A percentile compares a stretch with the other conserved stretches of the same genome.
These are phyloP conservation scores for Ennomos fuscantarius DNA, from an alignment of 2,888 invertebrate genomes.

Conservation along the genomic window DNA sequence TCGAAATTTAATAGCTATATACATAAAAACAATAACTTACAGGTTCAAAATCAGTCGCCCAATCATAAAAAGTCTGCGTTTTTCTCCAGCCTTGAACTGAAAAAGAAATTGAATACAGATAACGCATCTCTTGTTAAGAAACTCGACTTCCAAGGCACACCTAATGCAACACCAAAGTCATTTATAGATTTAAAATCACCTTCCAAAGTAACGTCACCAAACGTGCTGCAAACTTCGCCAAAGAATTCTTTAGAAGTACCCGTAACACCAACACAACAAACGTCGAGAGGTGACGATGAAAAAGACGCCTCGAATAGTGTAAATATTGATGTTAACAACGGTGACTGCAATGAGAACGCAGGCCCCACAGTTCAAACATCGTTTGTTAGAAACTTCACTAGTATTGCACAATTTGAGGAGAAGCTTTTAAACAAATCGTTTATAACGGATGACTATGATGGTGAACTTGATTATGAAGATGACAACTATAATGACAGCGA, in stretches of 20 bases:
- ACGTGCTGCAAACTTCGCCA: neutral
- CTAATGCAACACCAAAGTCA: neutral
- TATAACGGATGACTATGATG: conserved; percentile 31
- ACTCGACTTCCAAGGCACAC: neutral
- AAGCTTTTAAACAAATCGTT: conserved; percentile 15
- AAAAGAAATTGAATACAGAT: conserved; percentile 7
- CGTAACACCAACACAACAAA: neutral
- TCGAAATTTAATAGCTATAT: too few species aligned
- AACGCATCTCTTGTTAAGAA: neutral
- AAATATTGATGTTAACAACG: neutral
- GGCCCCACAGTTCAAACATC: conserved; percentile 4
- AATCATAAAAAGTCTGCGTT: conserved; percentile 14
- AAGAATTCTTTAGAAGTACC: neutral
- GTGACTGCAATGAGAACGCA: neutral
- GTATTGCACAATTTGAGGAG: conserved; percentile 30
- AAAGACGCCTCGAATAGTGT: neutral
- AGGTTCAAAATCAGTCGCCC: conserved; percentile 11
- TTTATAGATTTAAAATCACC: neutral
- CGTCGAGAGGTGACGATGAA: neutral
- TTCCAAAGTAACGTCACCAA: neutral
- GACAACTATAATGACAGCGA: conserved; percentile 40
- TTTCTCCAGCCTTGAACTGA: conserved; percentile 25
- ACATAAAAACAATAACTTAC: neutral
- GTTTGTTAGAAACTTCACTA: conserved; percentile 28
- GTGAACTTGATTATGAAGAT: conserved; percentile 32